Evolutionary conservation across 2,113 vertebrate genomes (phyloP).

Genomic region (Aspiorhynchus laticeps): DNA sequence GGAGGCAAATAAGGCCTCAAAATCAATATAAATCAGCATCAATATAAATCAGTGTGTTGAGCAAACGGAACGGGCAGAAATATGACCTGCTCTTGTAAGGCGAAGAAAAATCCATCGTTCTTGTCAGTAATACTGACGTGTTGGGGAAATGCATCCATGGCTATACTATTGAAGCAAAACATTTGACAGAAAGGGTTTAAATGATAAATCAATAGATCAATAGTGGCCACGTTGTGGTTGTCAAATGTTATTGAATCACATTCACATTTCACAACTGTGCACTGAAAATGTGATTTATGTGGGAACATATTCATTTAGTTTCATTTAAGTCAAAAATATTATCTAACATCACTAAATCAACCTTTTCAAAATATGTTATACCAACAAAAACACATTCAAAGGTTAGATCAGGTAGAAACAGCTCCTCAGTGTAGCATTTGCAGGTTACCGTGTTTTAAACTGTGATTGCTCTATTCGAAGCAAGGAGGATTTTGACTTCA

Average conservation of each 20-base stretch:
- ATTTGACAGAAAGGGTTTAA: not conserved
- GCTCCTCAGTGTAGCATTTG: not conserved
- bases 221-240: not conserved
- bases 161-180: not conserved
- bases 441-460: not conserved
- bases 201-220: not conserved
- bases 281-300: not conserved
- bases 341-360: not conserved
- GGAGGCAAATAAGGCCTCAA: constrained; percentile 64
- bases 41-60: constrained; percentile 72
- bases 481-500: not conserved
- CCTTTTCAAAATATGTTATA: not conserved
- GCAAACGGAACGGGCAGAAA: constrained; percentile 51
- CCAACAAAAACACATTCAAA: not conserved
- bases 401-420: not conserved
- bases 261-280: not conserved
- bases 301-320: not conserved
- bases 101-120: constrained; percentile 62
- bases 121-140: constrained; percentile 8
- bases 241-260: not conserved
- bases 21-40: constrained; percentile 72
- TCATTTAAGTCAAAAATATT: not conserved
- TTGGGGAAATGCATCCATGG: not conserved
- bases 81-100: constrained; percentile 39
- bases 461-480: not conserved